phyloP scores from a whole-genome alignment of 2,888 invertebrate genomes.

The Temnothorax unifasciatus region DNA sequence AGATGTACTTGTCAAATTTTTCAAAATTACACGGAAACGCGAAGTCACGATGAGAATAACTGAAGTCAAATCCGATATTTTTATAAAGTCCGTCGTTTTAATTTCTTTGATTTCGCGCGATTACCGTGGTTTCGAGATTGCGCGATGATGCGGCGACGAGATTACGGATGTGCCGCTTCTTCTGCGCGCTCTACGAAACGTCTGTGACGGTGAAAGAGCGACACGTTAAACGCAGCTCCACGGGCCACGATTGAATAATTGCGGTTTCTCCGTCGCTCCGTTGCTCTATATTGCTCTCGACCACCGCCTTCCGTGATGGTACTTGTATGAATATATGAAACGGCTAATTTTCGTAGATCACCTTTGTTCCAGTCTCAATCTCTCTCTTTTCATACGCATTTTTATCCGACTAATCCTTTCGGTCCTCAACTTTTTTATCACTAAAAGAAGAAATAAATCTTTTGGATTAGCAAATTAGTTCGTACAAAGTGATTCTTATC shows the following conservation, averaged over 20 bases:
- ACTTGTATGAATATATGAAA: conserved; percentile 10
- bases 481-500: not conserved
- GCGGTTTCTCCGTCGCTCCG: conserved; percentile 75
- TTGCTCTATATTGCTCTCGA: conserved; percentile 43
- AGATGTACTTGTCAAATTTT: not conserved
- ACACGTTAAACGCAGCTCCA: conserved; percentile 74
- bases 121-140: conserved; percentile 42
- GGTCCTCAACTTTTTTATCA: not conserved
- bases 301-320: conserved; percentile 27
- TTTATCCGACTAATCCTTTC: not conserved
- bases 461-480: not conserved
- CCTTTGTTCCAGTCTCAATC: not conserved
- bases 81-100: not conserved
- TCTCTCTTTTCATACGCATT: not conserved
- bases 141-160: conserved; percentile 14
- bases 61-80: not conserved
- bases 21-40: not conserved
- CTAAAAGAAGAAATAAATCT: not conserved
- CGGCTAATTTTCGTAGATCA: not conserved
- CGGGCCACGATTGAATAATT: conserved; percentile 84
- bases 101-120: not conserved
- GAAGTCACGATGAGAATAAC: not conserved
- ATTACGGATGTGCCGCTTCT: conserved; percentile 40
- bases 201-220: conserved; percentile 58
- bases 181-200: conserved; percentile 47